A percentile compares a stretch with the other conserved stretches of the same genome.
phyloP scores from a whole-genome alignment of 30 jellyfish, hydroid and myxozoan genomes.

The Phacellophora camtschatica region DNA sequence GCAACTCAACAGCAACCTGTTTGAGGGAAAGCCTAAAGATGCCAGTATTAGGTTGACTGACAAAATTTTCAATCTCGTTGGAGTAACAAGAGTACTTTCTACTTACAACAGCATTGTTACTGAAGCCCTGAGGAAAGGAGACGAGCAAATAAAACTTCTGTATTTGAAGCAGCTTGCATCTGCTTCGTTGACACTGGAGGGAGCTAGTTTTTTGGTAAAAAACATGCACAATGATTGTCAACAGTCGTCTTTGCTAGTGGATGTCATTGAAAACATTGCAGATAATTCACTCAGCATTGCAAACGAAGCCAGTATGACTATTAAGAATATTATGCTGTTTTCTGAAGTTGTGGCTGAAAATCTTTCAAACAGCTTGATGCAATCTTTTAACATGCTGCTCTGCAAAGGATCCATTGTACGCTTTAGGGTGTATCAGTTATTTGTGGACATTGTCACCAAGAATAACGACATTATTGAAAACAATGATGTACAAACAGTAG shows the following conservation, averaged over 20 bases:
- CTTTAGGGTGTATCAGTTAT: slow-evolving; percentile 81
- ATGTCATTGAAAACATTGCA: not conserved
- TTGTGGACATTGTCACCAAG: slow-evolving; percentile 26
- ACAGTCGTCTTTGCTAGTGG: not conserved
- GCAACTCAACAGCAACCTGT: not conserved
- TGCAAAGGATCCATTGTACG: slow-evolving; percentile 47
- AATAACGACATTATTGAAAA: not conserved
- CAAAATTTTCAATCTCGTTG: not conserved
- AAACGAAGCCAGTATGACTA: slow-evolving; percentile 25
- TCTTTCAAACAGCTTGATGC: slow-evolving; percentile 30
- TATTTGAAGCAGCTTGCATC: slow-evolving; percentile 12
- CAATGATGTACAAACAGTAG: not conserved
- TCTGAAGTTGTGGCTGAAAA: not conserved
- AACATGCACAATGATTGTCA: not conserved
- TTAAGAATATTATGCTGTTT: not conserved
- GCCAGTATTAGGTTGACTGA: slow-evolving; percentile 20
- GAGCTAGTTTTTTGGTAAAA: not conserved
- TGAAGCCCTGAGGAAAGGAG: not conserved
- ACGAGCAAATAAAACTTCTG: slow-evolving; percentile 8
- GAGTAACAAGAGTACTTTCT: not conserved
- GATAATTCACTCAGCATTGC: slow-evolving; percentile 15
- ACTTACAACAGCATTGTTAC: not conserved
- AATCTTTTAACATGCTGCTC: not conserved
- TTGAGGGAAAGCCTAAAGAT: slow-evolving; percentile 13
- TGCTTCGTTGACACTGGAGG: not conserved